Base-by-base conservation (phyloP, 2,888 invertebrate genomes). In the Dione juno region DNA sequence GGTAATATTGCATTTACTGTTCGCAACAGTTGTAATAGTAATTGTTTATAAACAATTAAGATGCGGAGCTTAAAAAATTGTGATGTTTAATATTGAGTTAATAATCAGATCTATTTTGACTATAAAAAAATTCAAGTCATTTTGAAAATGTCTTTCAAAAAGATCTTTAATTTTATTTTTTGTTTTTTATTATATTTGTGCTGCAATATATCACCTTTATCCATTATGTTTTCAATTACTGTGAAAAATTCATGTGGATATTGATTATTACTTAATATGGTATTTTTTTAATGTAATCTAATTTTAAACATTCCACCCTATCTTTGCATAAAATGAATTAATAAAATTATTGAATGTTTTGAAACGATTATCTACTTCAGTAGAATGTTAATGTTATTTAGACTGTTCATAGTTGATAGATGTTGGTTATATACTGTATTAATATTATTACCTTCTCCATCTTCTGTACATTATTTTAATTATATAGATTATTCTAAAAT, bases 401-500 rank as follows among this genome's bases (percentile, higher is more conserved):
- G 61, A 45, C n/a, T 45, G 45, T 61, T 61, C 45, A 45, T 61
- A 61, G 45, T 61, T 35, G n/a, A n/a, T 61, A 61, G 61, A 45
- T 28, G 43, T 45, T 45, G 21, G 81, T 75, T 77, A 75, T 89
- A 85, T 89, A 90, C 89, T 85, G 87, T 90, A 89, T 89, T 88
- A 85, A 74, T 48, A 61, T 67, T 71, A 74, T 69, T 80, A 87
- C 87, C 87, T 84, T 84, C 80, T 88, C 88, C 88, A 53, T 63
- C 28, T 37, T 63, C 8, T 53, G 35, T 45, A 54, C 48, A 59
- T 65, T 64, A 69, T 48, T 71, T 43, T 69, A 66, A 66, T 63
- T 54, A 37, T 66, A 61, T 69, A 53, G 48, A 64, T 37, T 41
- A 61, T 61, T 61, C 19, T 45, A 45, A 6, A 43, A 9, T 8